Percentiles rank a stretch among this genome's conserved stretches.
phyloP scores from a whole-genome alignment of 1,140 invertebrate species.

The Bradynema listronoti region DNA sequence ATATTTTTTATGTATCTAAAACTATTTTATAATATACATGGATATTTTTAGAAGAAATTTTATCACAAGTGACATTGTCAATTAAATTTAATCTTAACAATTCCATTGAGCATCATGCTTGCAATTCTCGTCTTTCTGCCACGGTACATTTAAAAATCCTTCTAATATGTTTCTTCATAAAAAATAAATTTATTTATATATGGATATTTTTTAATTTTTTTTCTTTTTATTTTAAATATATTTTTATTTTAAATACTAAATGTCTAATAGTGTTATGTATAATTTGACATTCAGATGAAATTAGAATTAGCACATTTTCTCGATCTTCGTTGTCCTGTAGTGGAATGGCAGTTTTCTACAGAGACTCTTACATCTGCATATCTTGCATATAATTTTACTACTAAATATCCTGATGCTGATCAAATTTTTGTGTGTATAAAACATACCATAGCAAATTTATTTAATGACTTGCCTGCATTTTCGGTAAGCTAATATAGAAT shows the following conservation, averaged over 20 bases:
- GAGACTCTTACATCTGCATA: neutral
- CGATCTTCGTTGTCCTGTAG: too few relatives aligned
- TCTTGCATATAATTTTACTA: constrained; percentile 6
- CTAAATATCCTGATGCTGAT: neutral
- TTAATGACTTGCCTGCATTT: neutral
- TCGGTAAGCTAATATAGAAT: constrained; percentile 2
- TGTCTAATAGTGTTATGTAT: neutral
- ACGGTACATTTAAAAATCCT: too few relatives aligned
- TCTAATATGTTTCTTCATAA: too few relatives aligned
- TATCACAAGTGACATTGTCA: neutral
- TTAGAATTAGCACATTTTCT: too few relatives aligned
- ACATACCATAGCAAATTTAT: neutral
- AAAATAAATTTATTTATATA: neutral
- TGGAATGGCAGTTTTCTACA: too few relatives aligned
- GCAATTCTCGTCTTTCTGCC: too few relatives aligned
- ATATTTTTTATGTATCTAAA: neutral
- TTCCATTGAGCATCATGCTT: constrained; percentile 1
- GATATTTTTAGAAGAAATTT: constrained; percentile 5
- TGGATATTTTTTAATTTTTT: neutral
- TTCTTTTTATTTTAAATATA: neutral
- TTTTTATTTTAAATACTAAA: constrained; percentile 1
- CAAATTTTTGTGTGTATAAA: neutral
- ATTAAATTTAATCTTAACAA: neutral
- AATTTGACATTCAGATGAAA: too few relatives aligned
- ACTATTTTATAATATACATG: neutral